Conservation (phyloP, 2,113 vertebrate genomes). For the Eptesicus fuscus region DNA sequence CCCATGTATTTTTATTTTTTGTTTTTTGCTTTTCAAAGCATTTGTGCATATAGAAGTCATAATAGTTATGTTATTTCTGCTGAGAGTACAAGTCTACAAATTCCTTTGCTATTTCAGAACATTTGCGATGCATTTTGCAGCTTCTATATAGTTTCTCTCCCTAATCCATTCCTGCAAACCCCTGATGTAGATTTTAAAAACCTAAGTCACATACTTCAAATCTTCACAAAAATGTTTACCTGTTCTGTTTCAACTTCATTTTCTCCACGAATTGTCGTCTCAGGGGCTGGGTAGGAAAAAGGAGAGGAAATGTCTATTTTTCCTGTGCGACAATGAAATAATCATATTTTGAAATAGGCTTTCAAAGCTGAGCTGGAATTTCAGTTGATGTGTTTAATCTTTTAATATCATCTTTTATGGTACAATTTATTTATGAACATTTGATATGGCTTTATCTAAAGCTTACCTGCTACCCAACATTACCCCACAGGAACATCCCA, state of each 20-base stretch:
- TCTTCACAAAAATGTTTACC: constrained; percentile 38
- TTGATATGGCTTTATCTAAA: neutral
- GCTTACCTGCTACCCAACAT: neutral
- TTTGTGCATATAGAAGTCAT: neutral
- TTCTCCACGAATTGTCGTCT: accelerated
- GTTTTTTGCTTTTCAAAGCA: neutral
- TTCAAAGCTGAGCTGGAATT: neutral
- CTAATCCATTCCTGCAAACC: neutral
- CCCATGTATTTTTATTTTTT: neutral
- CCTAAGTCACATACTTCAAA: neutral
- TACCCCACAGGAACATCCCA: neutral
- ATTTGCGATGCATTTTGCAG: neutral
- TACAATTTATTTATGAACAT: neutral
- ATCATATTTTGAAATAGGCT: neutral
- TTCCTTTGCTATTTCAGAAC: neutral
- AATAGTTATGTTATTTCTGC: neutral
- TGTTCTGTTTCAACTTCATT: neutral
- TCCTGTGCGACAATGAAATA: neutral
- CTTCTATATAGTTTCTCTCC: neutral
- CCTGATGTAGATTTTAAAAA: neutral
- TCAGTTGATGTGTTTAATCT: neutral
- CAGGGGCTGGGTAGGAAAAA: constrained; percentile 4
- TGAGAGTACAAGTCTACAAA: neutral
- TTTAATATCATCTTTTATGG: neutral
- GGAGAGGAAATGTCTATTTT: constrained; percentile 13